Evolutionary conservation across 2,797 vertebrate species (phyloP).

Genomic region (Mus spretus): DNA sequence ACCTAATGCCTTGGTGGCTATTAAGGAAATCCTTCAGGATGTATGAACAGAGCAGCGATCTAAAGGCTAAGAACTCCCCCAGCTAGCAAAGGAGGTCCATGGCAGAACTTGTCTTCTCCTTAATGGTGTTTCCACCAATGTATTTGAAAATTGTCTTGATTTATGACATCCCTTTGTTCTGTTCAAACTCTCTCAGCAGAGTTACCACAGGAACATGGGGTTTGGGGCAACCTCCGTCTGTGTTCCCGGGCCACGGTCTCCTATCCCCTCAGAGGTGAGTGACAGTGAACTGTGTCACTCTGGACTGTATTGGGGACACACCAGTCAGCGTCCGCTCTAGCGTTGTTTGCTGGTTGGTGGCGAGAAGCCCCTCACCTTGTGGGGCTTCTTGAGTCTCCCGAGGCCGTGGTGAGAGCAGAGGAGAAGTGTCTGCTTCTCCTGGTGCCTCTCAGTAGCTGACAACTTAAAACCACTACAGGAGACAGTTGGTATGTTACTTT

Average conservation of each 20-base stretch:
- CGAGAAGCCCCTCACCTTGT: background rate
- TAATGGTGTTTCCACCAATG: background rate
- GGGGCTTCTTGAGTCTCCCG: background rate
- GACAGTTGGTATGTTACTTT: background rate
- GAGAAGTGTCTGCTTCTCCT: background rate
- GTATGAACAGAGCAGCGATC: too few species aligned
- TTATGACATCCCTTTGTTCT: background rate
- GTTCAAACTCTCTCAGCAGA: background rate
- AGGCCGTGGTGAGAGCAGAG: background rate
- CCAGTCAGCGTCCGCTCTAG: background rate
- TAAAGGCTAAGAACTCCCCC: background rate
- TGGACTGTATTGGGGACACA: background rate
- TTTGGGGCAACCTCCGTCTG: background rate
- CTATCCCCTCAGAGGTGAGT: background rate
- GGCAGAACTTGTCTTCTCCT: background rate
- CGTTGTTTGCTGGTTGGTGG: background rate
- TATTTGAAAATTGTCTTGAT: background rate
- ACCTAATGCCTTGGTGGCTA: background rate
- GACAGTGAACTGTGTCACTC: background rate
- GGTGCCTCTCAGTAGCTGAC: background rate
- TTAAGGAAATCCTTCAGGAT: background rate
- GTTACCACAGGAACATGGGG: background rate
- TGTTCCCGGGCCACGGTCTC: background rate
- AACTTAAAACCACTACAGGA: background rate
- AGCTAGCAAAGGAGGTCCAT: background rate